phyloP scores from a whole-genome alignment of 2,113 vertebrate species.

The Dendropsophus ebraccatus region DNA sequence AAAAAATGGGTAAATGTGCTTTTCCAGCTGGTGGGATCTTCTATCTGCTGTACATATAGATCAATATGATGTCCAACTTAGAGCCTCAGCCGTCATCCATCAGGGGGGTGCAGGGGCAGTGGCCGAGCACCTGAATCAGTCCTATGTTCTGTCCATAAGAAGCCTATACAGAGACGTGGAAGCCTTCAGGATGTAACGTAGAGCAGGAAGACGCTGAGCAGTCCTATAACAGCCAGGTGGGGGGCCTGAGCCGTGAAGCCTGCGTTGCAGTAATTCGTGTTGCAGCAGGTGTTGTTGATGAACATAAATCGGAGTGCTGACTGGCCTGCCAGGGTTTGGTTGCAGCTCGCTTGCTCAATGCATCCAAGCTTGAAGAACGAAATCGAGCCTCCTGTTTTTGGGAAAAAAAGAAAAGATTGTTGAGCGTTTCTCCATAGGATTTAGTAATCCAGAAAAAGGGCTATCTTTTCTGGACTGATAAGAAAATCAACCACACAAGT shows the following conservation, averaged over 20 bases:
- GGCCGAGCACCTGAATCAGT: background rate
- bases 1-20: too few species aligned
- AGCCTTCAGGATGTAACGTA: background rate
- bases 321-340: background rate
- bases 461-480: too few species aligned
- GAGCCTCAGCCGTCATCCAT: background rate
- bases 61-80: too few species aligned
- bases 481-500: too few species aligned
- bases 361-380: constrained; percentile 1
- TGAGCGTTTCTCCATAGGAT: background rate
- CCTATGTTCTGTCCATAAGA: background rate
- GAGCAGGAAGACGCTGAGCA: background rate
- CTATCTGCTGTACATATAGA: too few species aligned
- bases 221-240: constrained; percentile 14
- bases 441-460: too few species aligned
- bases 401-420: background rate
- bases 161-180: background rate
- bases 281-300: constrained; percentile 41
- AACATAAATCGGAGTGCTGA: background rate
- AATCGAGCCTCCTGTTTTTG: background rate
- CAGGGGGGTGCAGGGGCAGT: background rate
- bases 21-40: background rate
- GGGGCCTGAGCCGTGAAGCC: constrained; percentile 14
- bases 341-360: background rate
- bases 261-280: constrained; percentile 16